These are phyloP conservation scores for Agrypnia vestita DNA, from an alignment of 1,140 invertebrate genomes.

Conservation along the genomic window DNA sequence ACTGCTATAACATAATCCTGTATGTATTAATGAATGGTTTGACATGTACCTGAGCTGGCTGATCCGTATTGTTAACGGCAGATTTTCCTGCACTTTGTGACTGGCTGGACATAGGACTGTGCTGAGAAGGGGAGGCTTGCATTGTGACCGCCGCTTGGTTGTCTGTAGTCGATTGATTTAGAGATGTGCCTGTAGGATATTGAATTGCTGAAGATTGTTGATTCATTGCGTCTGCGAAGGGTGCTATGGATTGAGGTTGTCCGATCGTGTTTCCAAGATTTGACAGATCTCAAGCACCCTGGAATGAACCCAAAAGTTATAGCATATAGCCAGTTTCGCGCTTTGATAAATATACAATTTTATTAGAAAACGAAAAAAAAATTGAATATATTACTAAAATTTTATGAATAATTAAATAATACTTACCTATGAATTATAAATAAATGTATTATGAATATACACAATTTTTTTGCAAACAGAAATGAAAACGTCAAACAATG, in stretches of 20 bases:
- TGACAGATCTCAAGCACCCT: slow-evolving; percentile 48
- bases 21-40: background rate
- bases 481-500: too few species aligned
- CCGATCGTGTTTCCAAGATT: slow-evolving; percentile 45
- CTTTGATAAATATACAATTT: too few species aligned
- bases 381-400: too few species aligned
- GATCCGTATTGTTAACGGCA: slow-evolving; percentile 64
- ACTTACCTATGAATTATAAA: too few species aligned
- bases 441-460: too few species aligned
- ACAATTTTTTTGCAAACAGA: too few species aligned
- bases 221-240: slow-evolving; percentile 38
- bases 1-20: too few species aligned
- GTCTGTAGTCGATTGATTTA: slow-evolving; percentile 30
- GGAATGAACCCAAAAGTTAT: slow-evolving; percentile 21
- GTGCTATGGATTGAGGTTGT: slow-evolving; percentile 44
- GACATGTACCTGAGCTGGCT: slow-evolving; percentile 64
- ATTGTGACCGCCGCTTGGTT: slow-evolving; percentile 63
- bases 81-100: slow-evolving; percentile 64
- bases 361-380: too few species aligned
- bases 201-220: slow-evolving; percentile 54
- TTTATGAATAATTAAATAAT: too few species aligned
- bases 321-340: too few species aligned
- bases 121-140: slow-evolving; percentile 74
- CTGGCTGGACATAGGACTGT: slow-evolving; percentile 71
- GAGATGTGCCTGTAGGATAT: slow-evolving; percentile 43